These are phyloP conservation scores for Probosciger aterrimus DNA, from an alignment of 2,113 vertebrate genomes.

Conservation along the genomic window DNA sequence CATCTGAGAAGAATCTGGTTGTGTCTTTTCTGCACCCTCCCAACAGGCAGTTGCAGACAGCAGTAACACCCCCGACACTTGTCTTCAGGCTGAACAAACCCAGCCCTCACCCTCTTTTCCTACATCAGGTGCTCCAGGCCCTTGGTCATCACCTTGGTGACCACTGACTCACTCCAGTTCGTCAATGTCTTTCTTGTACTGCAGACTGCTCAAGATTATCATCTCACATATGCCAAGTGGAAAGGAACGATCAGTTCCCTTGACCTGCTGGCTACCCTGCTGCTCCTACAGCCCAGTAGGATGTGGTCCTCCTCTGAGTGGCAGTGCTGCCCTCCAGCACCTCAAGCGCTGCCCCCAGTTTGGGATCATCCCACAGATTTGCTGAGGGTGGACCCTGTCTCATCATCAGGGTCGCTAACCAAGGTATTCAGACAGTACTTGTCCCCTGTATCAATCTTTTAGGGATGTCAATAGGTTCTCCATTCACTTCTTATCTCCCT, in stretches of 20 bases:
- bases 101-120: neutral
- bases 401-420: neutral
- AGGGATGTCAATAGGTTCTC: neutral
- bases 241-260: neutral
- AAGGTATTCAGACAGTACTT: neutral
- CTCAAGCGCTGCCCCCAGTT: neutral
- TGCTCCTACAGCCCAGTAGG: neutral
- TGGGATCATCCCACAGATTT: neutral
- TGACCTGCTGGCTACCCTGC: neutral
- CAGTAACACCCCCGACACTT: accelerated
- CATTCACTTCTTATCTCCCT: neutral
- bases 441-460: neutral
- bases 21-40: neutral
- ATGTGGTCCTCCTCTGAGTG: neutral
- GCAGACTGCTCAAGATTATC: neutral
- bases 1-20: neutral
- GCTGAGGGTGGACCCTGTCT: neutral
- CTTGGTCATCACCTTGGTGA: neutral
- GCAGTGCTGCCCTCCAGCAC: neutral
- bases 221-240: accelerated
- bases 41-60: neutral
- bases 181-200: neutral
- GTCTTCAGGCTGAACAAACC: neutral
- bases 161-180: neutral
- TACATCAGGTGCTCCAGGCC: neutral